These are phyloP conservation scores for Parotocinclus haroldoi DNA, from an alignment of 2,797 vertebrate species.

Conservation along the genomic window DNA sequence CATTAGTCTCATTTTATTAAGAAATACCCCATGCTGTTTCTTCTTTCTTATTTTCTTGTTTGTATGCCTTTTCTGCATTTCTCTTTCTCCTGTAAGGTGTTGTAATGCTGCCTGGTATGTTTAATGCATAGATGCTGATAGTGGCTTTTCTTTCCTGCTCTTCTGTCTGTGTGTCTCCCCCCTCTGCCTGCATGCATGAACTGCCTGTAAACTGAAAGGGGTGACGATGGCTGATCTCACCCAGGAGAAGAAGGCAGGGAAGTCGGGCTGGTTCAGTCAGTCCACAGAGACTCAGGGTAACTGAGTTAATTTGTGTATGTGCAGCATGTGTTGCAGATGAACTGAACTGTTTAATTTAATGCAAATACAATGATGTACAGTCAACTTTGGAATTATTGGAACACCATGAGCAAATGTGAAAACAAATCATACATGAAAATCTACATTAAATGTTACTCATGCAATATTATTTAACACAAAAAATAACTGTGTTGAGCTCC, in stretches of 20 bases:
- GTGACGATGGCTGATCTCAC: conserved; percentile 93
- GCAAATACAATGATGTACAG: background rate
- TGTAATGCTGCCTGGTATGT: conserved; percentile 34
- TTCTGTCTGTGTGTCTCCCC: conserved; percentile 68
- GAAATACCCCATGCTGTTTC: background rate
- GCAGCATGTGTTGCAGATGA: conserved; percentile 15
- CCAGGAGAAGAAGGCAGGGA: conserved; percentile 90
- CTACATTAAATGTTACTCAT: too few species aligned
- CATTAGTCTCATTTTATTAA: conserved; percentile 3
- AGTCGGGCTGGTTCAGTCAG: conserved; percentile 90
- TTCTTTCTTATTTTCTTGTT: background rate
- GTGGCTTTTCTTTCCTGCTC: conserved; percentile 39
- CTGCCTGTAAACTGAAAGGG: conserved; percentile 76
- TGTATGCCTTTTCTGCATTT: conserved; percentile 12
- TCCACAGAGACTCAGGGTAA: conserved; percentile 94
- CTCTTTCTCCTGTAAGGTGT: conserved; percentile 27
- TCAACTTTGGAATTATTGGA: background rate
- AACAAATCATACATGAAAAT: too few species aligned
- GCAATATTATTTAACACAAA: too few species aligned
- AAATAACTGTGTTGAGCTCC: too few species aligned
- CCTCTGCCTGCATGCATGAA: conserved; percentile 80
- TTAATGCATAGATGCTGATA: conserved; percentile 42
- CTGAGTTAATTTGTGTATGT: conserved; percentile 31
- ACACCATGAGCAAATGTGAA: too few species aligned
- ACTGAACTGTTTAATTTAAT: background rate